Conservation (phyloP, 1,140 invertebrate genomes). For the Cheumatopsyche charites region DNA sequence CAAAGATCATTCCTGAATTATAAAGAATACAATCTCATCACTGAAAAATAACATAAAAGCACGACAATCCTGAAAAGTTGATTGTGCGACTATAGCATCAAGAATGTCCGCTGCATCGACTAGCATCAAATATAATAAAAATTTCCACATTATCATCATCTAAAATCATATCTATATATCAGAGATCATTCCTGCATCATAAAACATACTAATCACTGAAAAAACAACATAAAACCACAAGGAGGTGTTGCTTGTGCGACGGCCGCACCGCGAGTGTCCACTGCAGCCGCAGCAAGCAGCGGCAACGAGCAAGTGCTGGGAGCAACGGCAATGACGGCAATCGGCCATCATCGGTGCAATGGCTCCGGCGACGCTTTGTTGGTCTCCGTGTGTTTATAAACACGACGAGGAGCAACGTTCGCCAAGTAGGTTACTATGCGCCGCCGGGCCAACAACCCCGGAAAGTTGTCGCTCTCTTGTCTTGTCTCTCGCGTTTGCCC, state of each 20-base stretch:
- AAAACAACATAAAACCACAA: not conserved
- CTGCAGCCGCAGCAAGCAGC: not conserved
- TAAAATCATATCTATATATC: no score
- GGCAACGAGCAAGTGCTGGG: no score
- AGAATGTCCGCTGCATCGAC: no score
- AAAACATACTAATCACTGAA: not conserved
- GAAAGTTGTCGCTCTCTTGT: slow-evolving; percentile 38
- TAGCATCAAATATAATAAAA: no score
- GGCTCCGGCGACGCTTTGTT: not conserved
- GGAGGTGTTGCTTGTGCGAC: not conserved
- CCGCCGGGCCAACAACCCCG: slow-evolving; percentile 32
- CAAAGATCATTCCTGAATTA: no score
- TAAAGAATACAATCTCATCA: no score
- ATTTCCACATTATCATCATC: no score
- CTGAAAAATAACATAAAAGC: no score
- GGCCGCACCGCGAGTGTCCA: not conserved
- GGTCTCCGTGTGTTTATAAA: slow-evolving; percentile 33
- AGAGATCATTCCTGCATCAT: no score
- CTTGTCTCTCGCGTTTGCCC: not conserved
- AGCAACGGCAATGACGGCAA: not conserved
- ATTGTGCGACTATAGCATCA: no score
- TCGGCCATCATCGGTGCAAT: not conserved
- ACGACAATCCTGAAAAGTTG: no score
- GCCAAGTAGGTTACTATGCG: slow-evolving; percentile 37
- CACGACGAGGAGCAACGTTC: slow-evolving; percentile 34